Conservation (phyloP, 2,888 invertebrate genomes). For the Agrochola circellaris region DNA sequence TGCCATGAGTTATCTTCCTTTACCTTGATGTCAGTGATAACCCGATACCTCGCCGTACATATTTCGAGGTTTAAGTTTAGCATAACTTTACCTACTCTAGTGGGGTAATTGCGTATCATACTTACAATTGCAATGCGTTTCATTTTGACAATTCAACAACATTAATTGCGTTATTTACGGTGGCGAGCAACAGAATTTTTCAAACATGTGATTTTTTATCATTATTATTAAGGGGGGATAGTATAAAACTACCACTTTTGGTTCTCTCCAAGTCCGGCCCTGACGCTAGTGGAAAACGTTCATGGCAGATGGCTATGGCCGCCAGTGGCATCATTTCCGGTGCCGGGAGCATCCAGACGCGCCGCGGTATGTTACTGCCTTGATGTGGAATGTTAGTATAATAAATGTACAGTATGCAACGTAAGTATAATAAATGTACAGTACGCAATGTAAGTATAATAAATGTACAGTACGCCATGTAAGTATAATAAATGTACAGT, state of each 20-base stretch:
- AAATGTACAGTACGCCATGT: neutral
- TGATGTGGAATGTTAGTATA: neutral
- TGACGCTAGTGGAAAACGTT: slow-evolving; percentile 45
- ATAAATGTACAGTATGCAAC: neutral
- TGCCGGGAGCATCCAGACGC: slow-evolving; percentile 34
- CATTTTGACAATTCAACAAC: too few species aligned
- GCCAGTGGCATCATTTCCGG: slow-evolving; percentile 60
- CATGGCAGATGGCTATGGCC: slow-evolving; percentile 52
- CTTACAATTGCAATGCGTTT: too few species aligned
- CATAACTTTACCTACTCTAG: too few species aligned
- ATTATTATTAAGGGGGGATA: too few species aligned
- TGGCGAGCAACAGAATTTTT: too few species aligned
- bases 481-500: neutral
- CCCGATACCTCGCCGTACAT: too few species aligned
- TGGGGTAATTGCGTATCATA: too few species aligned
- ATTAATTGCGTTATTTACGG: too few species aligned
- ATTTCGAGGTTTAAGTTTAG: too few species aligned
- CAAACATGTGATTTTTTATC: too few species aligned
- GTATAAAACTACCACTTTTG: neutral
- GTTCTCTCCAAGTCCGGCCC: slow-evolving; percentile 24
- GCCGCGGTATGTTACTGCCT: slow-evolving; percentile 26
- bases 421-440: neutral
- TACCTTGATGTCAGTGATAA: too few species aligned
- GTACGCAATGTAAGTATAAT: neutral
- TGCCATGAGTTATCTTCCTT: too few species aligned